Evolutionary conservation across 2,113 vertebrate species (phyloP), one percentile per base, ranked within the genome.

Genomic region (Gadus macrocephalus): DNA sequence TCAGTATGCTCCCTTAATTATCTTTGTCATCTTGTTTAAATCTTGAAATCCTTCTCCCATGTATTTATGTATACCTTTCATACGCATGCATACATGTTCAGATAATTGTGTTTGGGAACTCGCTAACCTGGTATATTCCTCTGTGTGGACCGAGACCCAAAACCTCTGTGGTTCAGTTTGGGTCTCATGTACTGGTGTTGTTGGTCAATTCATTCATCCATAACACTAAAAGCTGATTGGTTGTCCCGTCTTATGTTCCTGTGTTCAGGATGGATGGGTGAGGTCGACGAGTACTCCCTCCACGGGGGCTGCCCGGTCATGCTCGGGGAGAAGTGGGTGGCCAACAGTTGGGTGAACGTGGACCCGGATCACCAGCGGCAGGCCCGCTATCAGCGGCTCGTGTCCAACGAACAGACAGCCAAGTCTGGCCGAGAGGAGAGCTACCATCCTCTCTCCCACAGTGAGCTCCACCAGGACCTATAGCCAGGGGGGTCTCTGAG

Each of bases 341-440:
- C 96, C 80, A 95, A 94, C 88, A 95, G 95, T 85, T 98, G 97
- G 96, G 94, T 98, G 80, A 98, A 99, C 1, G 93, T 99, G 60
- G 96, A 98, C 75, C 96, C 97, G 25, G 95, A 96, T 79, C 87
- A 90, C 61, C 83, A 86, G 55, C 92, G 94, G 31, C 97, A 99
- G 89, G 91, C 90, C 59, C 92, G 88, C 65, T 98, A 95, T 90
- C 96, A 97, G 89, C 94, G 93, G 82, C 92, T 96, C 80, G 94
- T 96, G 88, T 92, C 93, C 53, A 92, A 92, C 64, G 90, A 90
- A 61, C 87, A 87, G 28, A 67, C 59, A 0, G 84, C 89, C 2
- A 89, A 91, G 65, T 81, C 80, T 5, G 70, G 55, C 53, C 70
- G 71, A 15, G 84, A 87, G 28, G 86, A 90, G 62, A 81, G 80